phyloP scores from a whole-genome alignment of 2,797 vertebrate species.

The Poliocrania exsul region DNA sequence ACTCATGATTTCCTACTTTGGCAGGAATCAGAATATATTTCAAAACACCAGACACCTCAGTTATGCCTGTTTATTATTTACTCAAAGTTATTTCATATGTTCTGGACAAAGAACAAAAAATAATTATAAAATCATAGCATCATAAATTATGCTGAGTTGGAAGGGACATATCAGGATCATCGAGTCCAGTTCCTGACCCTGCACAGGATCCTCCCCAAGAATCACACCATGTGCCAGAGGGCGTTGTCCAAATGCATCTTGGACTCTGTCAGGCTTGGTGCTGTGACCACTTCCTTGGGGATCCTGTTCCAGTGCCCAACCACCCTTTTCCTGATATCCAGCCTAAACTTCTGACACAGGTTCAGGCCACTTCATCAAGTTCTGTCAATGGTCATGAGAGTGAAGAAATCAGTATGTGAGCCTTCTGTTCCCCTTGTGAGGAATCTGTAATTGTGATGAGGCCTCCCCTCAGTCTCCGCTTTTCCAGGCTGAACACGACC shows the following conservation, averaged over 20 bases:
- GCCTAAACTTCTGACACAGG: background rate
- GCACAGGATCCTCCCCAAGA: background rate
- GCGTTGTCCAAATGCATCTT: background rate
- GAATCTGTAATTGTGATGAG: background rate
- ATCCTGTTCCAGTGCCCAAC: background rate
- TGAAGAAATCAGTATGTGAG: too few relatives aligned
- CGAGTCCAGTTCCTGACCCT: background rate
- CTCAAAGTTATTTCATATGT: background rate
- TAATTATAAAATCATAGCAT: background rate
- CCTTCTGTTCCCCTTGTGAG: background rate
- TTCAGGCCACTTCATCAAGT: rapidly evolving
- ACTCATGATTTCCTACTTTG: background rate
- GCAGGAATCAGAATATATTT: background rate
- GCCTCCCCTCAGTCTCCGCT: background rate
- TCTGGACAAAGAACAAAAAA: background rate
- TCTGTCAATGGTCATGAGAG: background rate
- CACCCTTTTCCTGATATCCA: background rate
- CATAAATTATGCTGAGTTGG: background rate
- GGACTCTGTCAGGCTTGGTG: background rate
- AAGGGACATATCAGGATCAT: background rate
- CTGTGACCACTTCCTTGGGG: background rate
- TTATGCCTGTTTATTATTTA: background rate
- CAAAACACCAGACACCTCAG: background rate
- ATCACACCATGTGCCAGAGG: background rate
- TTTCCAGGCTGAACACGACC: background rate